These are phyloP conservation scores for Apamea crenata DNA, from an alignment of 2,888 invertebrate genomes.

Conservation along the genomic window DNA sequence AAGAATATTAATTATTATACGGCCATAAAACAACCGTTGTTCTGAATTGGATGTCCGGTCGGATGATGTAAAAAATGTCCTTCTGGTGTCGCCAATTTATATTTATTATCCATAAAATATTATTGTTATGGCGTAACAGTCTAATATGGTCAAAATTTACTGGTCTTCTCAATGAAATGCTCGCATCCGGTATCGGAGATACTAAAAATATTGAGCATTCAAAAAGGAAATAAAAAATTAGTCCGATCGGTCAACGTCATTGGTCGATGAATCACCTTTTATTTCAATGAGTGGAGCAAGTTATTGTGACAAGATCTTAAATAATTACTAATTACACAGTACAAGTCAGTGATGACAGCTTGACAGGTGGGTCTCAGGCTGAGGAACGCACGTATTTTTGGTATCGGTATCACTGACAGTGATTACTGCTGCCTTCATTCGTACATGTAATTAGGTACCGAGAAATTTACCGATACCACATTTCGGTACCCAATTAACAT, in stretches of 20 bases:
- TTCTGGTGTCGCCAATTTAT: conserved; percentile 45
- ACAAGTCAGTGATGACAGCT: conserved; percentile 53
- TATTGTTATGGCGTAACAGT: conserved; percentile 51
- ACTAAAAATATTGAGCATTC: conserved; percentile 48
- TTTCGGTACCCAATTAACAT: conserved; percentile 75
- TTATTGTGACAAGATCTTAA: conserved; percentile 54
- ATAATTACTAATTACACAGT: conserved; percentile 61
- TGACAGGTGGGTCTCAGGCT: conserved; percentile 57
- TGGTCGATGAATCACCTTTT: conserved; percentile 62
- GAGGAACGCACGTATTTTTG: conserved; percentile 52
- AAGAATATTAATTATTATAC: conserved; percentile 60
- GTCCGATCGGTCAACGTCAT: conserved; percentile 52
- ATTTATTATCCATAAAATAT: conserved; percentile 62
- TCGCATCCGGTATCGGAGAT: conserved; percentile 56
- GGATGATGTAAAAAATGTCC: conserved; percentile 44
- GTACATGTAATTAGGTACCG: conserved; percentile 69
- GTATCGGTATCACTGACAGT: conserved; percentile 54
- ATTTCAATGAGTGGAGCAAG: conserved; percentile 43
- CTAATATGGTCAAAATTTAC: conserved; percentile 51
- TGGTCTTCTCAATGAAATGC: conserved; percentile 41
- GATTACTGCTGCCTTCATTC: conserved; percentile 68
- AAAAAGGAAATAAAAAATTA: conserved; percentile 55
- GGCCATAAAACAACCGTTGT: conserved; percentile 58
- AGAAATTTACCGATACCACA: conserved; percentile 70
- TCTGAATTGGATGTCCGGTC: conserved; percentile 48